phyloP scores from a whole-genome alignment of 1,140 invertebrate species.

The Drosophila funebris region DNA sequence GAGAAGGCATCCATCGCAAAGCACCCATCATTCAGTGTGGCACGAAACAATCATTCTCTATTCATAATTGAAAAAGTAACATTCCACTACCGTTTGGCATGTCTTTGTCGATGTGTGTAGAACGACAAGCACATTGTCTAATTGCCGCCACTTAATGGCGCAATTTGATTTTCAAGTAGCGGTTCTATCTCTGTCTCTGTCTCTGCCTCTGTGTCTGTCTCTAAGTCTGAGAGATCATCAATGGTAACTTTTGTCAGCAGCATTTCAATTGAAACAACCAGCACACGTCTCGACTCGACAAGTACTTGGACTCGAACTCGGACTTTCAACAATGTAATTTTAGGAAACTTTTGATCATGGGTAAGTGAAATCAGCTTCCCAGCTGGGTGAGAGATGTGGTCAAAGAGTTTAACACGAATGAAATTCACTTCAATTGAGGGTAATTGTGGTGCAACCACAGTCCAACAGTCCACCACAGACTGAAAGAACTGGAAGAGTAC shows the following conservation, averaged over 20 bases:
- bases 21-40: slow-evolving; percentile 45
- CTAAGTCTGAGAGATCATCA: slow-evolving; percentile 59
- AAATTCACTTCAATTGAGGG: slow-evolving; percentile 73
- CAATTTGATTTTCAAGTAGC: slow-evolving; percentile 79
- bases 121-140: slow-evolving; percentile 39
- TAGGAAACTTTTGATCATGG: neutral
- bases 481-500: slow-evolving; percentile 52
- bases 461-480: slow-evolving; percentile 14
- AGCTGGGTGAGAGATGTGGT: slow-evolving; percentile 62
- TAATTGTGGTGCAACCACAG: slow-evolving; percentile 69
- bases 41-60: slow-evolving; percentile 75
- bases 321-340: slow-evolving; percentile 1
- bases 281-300: slow-evolving; percentile 2
- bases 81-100: slow-evolving; percentile 74
- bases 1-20: neutral
- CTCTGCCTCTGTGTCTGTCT: too few species aligned
- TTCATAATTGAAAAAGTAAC: slow-evolving; percentile 79
- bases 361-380: slow-evolving; percentile 51
- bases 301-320: neutral
- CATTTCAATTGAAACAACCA: slow-evolving; percentile 68
- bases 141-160: slow-evolving; percentile 74
- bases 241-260: slow-evolving; percentile 82
- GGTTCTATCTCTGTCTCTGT: slow-evolving; percentile 9
- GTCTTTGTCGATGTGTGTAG: neutral
- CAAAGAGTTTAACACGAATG: slow-evolving; percentile 81